Conservation (phyloP, 1,140 invertebrate genomes). For the Scylla paramamosain region DNA sequence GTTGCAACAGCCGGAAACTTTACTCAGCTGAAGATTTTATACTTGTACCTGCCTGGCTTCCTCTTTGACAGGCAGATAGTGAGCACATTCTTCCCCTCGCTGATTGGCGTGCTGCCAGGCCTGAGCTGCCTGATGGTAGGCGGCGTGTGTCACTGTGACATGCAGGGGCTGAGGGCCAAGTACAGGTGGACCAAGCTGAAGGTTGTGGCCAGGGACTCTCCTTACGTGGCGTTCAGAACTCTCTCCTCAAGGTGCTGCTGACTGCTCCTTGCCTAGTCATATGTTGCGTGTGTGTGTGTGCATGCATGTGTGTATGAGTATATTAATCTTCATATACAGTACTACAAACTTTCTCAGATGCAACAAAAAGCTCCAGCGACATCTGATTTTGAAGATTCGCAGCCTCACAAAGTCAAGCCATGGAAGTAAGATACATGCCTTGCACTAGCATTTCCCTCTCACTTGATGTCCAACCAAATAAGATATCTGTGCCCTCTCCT, state of each 20-base stretch:
- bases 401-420: too few species aligned
- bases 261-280: slow-evolving; percentile 17
- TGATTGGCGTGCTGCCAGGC: slow-evolving; percentile 27
- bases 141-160: slow-evolving; percentile 44
- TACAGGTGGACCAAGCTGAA: slow-evolving; percentile 36
- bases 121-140: slow-evolving; percentile 54
- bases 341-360: too few species aligned
- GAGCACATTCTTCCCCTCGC: slow-evolving; percentile 26
- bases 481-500: too few species aligned
- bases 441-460: too few species aligned
- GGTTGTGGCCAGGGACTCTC: slow-evolving; percentile 42
- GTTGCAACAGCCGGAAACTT: slow-evolving; percentile 14
- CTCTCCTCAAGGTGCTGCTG: slow-evolving; percentile 53
- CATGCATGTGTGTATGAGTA: neutral
- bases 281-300: neutral
- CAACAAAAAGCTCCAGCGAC: too few species aligned
- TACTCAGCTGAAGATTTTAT: slow-evolving; percentile 29
- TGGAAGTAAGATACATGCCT: too few species aligned
- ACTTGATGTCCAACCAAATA: too few species aligned
- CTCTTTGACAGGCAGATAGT: neutral
- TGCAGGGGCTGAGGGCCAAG: slow-evolving; percentile 10
- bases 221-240: slow-evolving; percentile 60
- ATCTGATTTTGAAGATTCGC: too few species aligned
- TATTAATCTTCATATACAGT: too few species aligned
- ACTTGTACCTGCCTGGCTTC: slow-evolving; percentile 17